Base-by-base conservation (phyloP, 2,113 vertebrate genomes). In the Channa argus region DNA sequence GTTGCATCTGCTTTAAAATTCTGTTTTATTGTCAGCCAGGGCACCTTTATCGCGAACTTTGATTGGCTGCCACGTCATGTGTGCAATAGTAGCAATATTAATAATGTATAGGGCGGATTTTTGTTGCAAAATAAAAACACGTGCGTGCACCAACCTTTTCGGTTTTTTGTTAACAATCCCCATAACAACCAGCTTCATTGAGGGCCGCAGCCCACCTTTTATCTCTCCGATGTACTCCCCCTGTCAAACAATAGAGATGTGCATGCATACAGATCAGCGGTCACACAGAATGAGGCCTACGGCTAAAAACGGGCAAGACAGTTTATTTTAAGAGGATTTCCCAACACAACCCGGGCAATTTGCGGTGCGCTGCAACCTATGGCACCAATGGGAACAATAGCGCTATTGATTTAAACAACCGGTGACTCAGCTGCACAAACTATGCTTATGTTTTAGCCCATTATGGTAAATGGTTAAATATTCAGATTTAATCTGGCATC, bases 101-200 rank as follows among this genome's bases (percentile, higher is more conserved):
- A 60, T 62, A 34, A 70, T 71, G 5, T 1, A 67, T 62, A 34
- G 69, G 71, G 6, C 0, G 67, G 3, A 2, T 38, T 52, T 66
- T 71, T 44, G 43, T 41, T 3, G 3, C 3, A 15, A 51, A 45
- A 50, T 0, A 1, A 52, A 13, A 56, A 52, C 49, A 56, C n/a
- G 24, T 56, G 73, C 3, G 12, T 41, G 49, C 66, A 77, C 88
- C 71, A 36, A 95, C 94, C 91, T 95, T 49, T 94, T 93, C 7
- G 94, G 89, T 55, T 92, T 93, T 71, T 92, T 84, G 87, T 94
- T 86, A 69, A 95, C 82, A 67, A 95, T 95, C 55, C 94, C 94
- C 94, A 95, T 94, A 43, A 95, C 91, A 56, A 94, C 83, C 70
- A 95, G 92, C 63, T 93, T 94, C 94, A 95, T 95, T 45, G 94